These are phyloP conservation scores for Hypercompe scribonia DNA, from an alignment of 2,888 invertebrate genomes.

Conservation along the genomic window DNA sequence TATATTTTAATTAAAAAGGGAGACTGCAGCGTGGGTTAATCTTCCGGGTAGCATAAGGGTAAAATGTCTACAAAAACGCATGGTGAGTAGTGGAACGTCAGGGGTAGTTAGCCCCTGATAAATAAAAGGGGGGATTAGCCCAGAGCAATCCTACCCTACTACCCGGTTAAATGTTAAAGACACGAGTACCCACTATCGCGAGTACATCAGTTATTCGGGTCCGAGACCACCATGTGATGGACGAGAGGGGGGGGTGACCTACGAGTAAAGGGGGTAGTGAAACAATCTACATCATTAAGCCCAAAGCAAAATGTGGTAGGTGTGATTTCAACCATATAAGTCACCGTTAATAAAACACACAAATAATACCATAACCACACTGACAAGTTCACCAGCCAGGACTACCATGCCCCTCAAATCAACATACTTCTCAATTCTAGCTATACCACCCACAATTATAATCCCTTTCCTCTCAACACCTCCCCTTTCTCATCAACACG, in stretches of 20 bases:
- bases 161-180: constrained; percentile 27
- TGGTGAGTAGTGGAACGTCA: background rate
- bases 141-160: constrained; percentile 10
- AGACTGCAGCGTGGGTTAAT: constrained; percentile 46
- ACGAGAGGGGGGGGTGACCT: background rate
- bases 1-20: constrained; percentile 45
- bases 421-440: background rate
- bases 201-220: constrained; percentile 14
- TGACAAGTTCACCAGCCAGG: background rate
- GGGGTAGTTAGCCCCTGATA: background rate
- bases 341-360: background rate
- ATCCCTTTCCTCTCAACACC: background rate
- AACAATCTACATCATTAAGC: background rate
- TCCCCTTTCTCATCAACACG: background rate
- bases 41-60: constrained; percentile 7
- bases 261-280: background rate
- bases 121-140: constrained; percentile 16
- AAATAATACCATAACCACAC: background rate
- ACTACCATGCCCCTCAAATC: background rate
- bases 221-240: constrained; percentile 12
- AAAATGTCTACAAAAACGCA: background rate
- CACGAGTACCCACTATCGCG: constrained; percentile 34
- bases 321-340: background rate
- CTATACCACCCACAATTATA: background rate
- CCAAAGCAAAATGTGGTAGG: background rate